Evolutionary conservation across 1,140 invertebrate species (phyloP), one percentile per base, ranked within the genome.

Genomic region (Trichonephila inaurata): DNA sequence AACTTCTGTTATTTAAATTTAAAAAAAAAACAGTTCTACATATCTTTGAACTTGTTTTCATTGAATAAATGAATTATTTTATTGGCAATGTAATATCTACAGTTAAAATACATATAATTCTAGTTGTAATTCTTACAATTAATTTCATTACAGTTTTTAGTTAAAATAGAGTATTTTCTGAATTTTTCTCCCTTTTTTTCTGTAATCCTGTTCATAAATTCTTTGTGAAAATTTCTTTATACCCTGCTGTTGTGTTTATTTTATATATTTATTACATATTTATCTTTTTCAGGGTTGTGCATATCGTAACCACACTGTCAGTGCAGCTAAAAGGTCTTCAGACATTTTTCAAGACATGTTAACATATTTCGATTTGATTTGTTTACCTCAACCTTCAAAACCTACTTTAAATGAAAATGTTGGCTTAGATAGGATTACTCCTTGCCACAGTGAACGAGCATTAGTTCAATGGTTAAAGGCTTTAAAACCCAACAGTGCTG

Each of bases 271-370:
- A 14, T 24, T 28, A 12, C 7, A 14, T 14, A 24, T 28, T 69
- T 69, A 12, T 69, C 24, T 51, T 40, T n/a, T 72, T 88, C 82
- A 66, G 94, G 94, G 94, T 8, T 94, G 92, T 91, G 66, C 88
- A 7, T 93, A 72, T 81, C 93, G 90, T n/a, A 94, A 94, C 81
- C 94, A 94, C 69, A 93, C 94, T 24, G 94, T 94, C 19, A 86
- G 83, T 86, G 40, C 85, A 18, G 60, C 44, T 21, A 92, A 94
- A 69, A 92, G 91, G 14, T 87, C 89, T 16, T 61, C 88, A 18
- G 86, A 89, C 51, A 86, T 94, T 21, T 94, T 93, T 44, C 90
- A 94, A 93, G 91, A 94, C 58, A 93, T 94, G 91, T 28, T 94
- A 14, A 93, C 86, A 28, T 94, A 93, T 44, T 91, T 88, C 69